Base-by-base conservation (phyloP, 1,140 invertebrate species). In the Scaptomyza montana region DNA sequence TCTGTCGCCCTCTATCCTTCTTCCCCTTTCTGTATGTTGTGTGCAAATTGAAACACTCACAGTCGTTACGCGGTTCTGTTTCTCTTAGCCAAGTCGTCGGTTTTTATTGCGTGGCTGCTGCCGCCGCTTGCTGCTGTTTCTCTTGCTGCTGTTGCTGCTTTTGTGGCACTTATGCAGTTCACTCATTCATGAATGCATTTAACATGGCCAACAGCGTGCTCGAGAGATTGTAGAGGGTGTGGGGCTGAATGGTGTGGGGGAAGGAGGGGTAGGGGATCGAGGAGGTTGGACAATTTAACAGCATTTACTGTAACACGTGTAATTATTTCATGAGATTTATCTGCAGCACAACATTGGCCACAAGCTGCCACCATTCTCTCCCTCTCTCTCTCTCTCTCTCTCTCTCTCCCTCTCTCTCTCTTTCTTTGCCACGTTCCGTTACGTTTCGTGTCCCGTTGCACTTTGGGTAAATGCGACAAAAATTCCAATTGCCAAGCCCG, bases 251-350 rank as follows among this genome's bases (percentile, higher is more conserved):
- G 30, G 21, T 25, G 21, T 25, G 21, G 16, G 39, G 30, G n/a
- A 7, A 16, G 61, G 43, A 3, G 45, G 4, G n/a, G 16, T 16
- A 16, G 16, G 16, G 16, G 16, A 1, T 16, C 16, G 16, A 16
- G 13, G 21, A 21, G 19, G 62, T 12, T 19, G 62, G 78, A 80
- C 85, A 90, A 90, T 90, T 90, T 89, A 89, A 90, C 89, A 90
- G 76, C 89, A 89, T 90, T 90, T 90, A 90, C 84, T 77, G 89
- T 89, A 90, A 90, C 89, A 90, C 89, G 84, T 91, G 89, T 91
- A 90, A 91, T 91, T 91, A 91, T 91, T 91, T 91, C 81, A 91
- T 89, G 89, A 91, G 89, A 91, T 91, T 91, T 90, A 91, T 91
- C 89, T 91, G 89, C 85, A 91, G 78, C 81, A 82, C 66, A 53